phyloP scores from a whole-genome alignment of 2,888 invertebrate species.

The Blastobasis lacticolella region DNA sequence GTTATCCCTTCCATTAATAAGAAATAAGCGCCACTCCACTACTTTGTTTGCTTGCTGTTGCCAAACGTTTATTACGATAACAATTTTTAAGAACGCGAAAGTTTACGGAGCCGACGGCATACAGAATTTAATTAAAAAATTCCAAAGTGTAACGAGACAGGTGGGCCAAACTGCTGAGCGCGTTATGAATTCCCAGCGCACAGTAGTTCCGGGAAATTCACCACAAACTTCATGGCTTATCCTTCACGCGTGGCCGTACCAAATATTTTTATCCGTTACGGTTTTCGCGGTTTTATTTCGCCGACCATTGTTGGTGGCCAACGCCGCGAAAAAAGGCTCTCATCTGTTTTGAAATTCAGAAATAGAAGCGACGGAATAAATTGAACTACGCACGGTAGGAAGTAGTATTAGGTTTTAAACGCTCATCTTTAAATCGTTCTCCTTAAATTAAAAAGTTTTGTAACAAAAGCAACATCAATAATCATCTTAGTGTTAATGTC shows the following conservation, averaged over 20 bases:
- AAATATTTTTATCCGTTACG: conserved; percentile 26
- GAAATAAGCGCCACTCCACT: conserved; percentile 35
- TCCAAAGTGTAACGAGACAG: conserved; percentile 71
- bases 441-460: no score
- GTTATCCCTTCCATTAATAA: conserved; percentile 63
- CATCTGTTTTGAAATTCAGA: no score
- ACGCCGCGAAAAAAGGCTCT: no score
- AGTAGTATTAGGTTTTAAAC: no score
- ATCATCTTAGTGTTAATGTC: no score
- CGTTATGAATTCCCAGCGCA: conserved; percentile 67
- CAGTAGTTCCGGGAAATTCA: conserved; percentile 63
- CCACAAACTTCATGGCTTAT: conserved; percentile 57
- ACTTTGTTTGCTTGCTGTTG: conserved; percentile 57
- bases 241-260: conserved; percentile 46
- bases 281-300: conserved; percentile 18
- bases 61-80: conserved; percentile 65
- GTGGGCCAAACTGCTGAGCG: conserved; percentile 68
- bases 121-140: conserved; percentile 73
- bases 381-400: no score
- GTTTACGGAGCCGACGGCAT: conserved; percentile 58
- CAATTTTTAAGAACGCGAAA: conserved; percentile 66
- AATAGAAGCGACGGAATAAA: no score
- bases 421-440: no score
- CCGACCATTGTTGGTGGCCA: no score
- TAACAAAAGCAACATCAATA: no score